These are phyloP conservation scores for Oikopleura vanhoeffeni DNA, from an alignment of 23 tunicate genomes.

Conservation along the genomic window DNA sequence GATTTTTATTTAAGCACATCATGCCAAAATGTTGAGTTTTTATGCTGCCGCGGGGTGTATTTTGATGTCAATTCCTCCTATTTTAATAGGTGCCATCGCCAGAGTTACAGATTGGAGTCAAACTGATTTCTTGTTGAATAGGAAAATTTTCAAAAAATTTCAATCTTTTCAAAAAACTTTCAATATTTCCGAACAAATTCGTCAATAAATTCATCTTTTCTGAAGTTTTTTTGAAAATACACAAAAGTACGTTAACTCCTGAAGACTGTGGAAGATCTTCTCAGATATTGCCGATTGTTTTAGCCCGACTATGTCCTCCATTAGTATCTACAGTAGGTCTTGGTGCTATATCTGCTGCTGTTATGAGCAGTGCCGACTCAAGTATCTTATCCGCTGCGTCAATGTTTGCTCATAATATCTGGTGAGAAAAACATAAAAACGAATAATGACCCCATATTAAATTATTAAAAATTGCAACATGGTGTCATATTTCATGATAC, in stretches of 20 bases:
- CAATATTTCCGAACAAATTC: too few relatives aligned
- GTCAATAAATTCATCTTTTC: too few relatives aligned
- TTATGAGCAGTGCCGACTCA: conserved; percentile 63
- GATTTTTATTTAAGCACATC: conserved; percentile 13
- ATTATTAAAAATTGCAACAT: too few relatives aligned
- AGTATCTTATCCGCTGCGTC: conserved; percentile 39
- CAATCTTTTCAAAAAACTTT: too few relatives aligned
- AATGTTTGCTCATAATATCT: conserved; percentile 42
- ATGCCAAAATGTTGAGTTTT: conserved; percentile 39
- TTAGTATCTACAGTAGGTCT: conserved; percentile 42
- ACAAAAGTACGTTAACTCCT: neutral
- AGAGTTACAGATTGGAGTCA: neutral
- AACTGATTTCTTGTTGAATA: neutral
- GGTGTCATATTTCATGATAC: too few relatives aligned
- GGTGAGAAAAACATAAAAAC: too few relatives aligned
- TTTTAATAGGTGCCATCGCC: conserved; percentile 54
- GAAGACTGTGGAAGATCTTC: neutral
- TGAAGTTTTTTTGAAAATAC: too few relatives aligned
- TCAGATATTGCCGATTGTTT: conserved; percentile 34
- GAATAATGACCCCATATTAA: too few relatives aligned
- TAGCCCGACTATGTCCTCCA: conserved; percentile 35
- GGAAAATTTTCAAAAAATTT: too few relatives aligned
- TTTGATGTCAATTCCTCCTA: conserved; percentile 51
- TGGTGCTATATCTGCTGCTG: conserved; percentile 74
- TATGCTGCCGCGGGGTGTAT: conserved; percentile 52